Conservation (phyloP, 2,888 invertebrate genomes). For the Acleris sparsana region DNA sequence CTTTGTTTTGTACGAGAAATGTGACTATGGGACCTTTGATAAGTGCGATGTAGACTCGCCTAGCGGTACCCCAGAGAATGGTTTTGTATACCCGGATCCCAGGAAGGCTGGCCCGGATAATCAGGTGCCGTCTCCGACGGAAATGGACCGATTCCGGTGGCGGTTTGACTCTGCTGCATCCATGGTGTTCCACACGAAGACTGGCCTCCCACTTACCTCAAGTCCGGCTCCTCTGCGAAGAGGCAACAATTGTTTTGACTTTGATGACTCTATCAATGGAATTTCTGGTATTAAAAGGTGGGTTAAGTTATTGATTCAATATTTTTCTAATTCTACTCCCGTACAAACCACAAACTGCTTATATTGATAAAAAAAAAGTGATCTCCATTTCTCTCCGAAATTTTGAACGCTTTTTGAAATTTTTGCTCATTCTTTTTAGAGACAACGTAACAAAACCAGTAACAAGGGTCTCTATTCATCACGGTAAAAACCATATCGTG, state of each 20-base stretch:
- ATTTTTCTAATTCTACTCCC: no score
- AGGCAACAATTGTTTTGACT: conserved; percentile 91
- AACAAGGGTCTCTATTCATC: no score
- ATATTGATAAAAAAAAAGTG: no score
- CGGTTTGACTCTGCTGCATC: conserved; percentile 90
- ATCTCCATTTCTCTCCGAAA: no score
- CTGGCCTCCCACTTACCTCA: conserved; percentile 92
- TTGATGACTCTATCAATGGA: conserved; percentile 90
- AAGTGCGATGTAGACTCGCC: conserved; percentile 60
- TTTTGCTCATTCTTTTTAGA: no score
- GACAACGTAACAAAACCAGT: no score
- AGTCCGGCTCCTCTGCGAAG: conserved; percentile 93
- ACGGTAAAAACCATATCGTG: no score
- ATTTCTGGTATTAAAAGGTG: conserved; percentile 93
- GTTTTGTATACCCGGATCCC: conserved; percentile 60
- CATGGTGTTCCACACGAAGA: conserved; percentile 92
- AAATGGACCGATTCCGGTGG: conserved; percentile 89
- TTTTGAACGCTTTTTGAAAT: no score
- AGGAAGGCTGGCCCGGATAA: conserved; percentile 49
- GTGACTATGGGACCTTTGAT: conserved; percentile 74
- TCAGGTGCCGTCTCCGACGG: conserved; percentile 87
- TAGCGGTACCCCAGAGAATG: conserved; percentile 50
- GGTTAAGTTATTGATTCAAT: conserved; percentile 38
- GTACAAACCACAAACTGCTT: no score
- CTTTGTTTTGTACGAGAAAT: conserved; percentile 71